phyloP scores from a whole-genome alignment of 1,140 invertebrate species.

The Macrotrachela quadricornifera region DNA sequence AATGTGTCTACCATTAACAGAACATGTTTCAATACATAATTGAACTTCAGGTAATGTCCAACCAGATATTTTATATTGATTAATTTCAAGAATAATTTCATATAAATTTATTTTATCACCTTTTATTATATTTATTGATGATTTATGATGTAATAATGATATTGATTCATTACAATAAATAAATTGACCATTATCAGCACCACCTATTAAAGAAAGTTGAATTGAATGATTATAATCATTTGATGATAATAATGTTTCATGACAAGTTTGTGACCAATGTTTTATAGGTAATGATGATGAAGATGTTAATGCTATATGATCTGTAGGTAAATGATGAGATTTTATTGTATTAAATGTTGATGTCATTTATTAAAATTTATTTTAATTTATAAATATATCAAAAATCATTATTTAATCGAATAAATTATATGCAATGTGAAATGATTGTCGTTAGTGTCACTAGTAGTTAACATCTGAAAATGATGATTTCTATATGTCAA shows the following conservation, averaged over 20 bases:
- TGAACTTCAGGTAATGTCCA: conserved; percentile 1
- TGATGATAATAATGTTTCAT: background rate
- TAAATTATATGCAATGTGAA: too few relatives aligned
- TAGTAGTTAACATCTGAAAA: too few relatives aligned
- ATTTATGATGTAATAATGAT: background rate
- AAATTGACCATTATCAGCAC: conserved; percentile 6
- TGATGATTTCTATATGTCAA: too few relatives aligned
- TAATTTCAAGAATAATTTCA: conserved; percentile 2
- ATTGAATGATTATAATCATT: background rate
- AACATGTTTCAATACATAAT: background rate
- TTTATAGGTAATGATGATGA: too few relatives aligned
- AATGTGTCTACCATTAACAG: background rate
- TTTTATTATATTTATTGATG: background rate
- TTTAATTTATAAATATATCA: too few relatives aligned
- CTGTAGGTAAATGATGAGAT: too few relatives aligned
- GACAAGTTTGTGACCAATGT: conserved; percentile 3
- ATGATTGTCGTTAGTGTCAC: too few relatives aligned
- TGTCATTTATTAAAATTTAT: too few relatives aligned
- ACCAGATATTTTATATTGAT: conserved; percentile 1
- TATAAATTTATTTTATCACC: background rate
- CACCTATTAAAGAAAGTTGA: background rate
- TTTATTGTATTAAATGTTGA: too few relatives aligned
- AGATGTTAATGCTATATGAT: too few relatives aligned
- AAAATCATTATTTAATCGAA: too few relatives aligned
- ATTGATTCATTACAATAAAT: background rate